Evolutionary conservation across 2,797 vertebrate species (phyloP), one percentile per base, ranked within the genome.

Genomic region (Hipposideros larvatus): DNA sequence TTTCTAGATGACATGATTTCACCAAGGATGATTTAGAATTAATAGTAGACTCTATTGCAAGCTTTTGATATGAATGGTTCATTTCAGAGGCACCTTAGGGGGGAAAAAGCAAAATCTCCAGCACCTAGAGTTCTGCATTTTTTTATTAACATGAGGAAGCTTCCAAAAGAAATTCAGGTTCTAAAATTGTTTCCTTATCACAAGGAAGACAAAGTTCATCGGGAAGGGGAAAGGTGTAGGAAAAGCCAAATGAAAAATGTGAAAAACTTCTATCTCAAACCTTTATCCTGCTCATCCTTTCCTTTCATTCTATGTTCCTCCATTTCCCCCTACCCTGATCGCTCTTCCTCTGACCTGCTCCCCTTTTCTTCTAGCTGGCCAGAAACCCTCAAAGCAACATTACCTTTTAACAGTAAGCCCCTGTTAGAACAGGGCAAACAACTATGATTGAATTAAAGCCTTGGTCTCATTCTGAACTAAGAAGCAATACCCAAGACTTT

Each of bases 171-270:
- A 84, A 66, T 48, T 57, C 61, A 48, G 28, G 59, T 53, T 57
- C 78, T 48, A 68, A 66, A 94, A 85, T 5, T 79, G 37, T 74
- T 68, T 51, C n/a, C 57, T 84, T 74, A 31, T 92, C 53, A 88
- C 1, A 37, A 16, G 11, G 15, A 79, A 46, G 28, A 53, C 59
- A 82, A 78, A 43, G 51, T 46, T 91, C 66, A 70, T 0, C 51
- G 8, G n/a, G 22, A 94, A 83, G 6, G 78, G 21, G 37, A 78
- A 87, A 84, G 46, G 18, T 26, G 43, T 5, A 87, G 46, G 68
- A 87, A 94, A 93, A 75, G 28, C 10, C 26, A 46, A 96, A 61
- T 48, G 22, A 77, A 94, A 86, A 87, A 57, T 37, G n/a, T 19
- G 24, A 82, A 86, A 90, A 93, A 68, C 5, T 55, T 77, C 51